Conservation (phyloP, 2,113 vertebrate species). For the Nyctibius bracteatus region DNA sequence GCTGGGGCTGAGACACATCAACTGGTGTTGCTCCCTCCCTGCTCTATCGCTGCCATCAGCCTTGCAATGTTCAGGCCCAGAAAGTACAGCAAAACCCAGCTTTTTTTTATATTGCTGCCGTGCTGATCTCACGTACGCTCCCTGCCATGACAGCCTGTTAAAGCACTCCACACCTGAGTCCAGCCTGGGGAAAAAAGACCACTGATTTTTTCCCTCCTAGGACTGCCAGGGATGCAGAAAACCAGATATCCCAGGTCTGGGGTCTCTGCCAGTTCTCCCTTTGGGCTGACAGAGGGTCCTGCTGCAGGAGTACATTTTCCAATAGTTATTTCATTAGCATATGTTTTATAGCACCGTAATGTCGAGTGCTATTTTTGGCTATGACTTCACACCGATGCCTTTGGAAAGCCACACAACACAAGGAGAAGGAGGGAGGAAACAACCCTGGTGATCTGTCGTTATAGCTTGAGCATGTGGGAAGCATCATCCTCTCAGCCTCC, state of each 20-base stretch:
- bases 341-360: slow-evolving; percentile 27
- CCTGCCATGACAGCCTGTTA: background rate
- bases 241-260: background rate
- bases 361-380: slow-evolving; percentile 48
- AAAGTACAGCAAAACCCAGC: background rate
- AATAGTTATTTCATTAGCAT: slow-evolving; percentile 61
- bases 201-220: background rate
- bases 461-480: slow-evolving; percentile 33
- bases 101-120: background rate
- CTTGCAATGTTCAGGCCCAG: background rate
- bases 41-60: background rate
- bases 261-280: slow-evolving; percentile 32
- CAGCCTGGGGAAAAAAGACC: background rate
- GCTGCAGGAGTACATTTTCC: slow-evolving; percentile 22
- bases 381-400: slow-evolving; percentile 47
- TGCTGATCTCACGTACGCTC: accelerated
- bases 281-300: slow-evolving; percentile 38
- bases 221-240: background rate
- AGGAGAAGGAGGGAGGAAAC: slow-evolving; percentile 26
- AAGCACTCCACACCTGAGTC: background rate
- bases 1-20: accelerated
- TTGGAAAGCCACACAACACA: slow-evolving; percentile 31
- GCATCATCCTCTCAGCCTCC: slow-evolving; percentile 26
- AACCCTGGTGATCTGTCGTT: slow-evolving; percentile 36
- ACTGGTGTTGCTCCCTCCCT: background rate